These are phyloP conservation scores for Eurystomus glaucurus DNA, from an alignment of 2,797 vertebrate species.

Conservation along the genomic window DNA sequence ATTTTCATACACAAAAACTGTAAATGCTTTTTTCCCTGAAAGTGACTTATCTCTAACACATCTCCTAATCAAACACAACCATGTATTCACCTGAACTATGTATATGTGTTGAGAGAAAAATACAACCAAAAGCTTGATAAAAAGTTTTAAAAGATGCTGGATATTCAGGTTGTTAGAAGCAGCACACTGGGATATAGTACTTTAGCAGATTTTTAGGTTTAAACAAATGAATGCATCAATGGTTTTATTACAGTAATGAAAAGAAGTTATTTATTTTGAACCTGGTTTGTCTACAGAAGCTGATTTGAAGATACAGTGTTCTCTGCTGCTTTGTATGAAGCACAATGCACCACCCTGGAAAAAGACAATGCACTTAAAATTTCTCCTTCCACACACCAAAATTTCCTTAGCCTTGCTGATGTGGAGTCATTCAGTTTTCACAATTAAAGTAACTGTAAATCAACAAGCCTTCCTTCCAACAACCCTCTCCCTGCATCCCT, in stretches of 20 bases:
- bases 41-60: slow-evolving; percentile 9
- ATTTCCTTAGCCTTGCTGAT: not conserved
- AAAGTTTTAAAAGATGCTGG: not conserved
- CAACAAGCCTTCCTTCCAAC: not conserved
- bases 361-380: not conserved
- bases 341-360: not conserved
- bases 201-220: slow-evolving; percentile 32
- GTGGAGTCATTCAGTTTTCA: not conserved
- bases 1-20: slow-evolving; percentile 33
- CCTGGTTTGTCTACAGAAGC: slow-evolving; percentile 15
- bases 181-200: not conserved
- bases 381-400: not conserved
- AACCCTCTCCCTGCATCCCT: not conserved
- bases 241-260: slow-evolving; percentile 14
- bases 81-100: not conserved
- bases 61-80: not conserved
- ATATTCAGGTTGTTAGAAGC: slow-evolving; percentile 11
- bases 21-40: not conserved
- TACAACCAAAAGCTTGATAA: slow-evolving; percentile 21
- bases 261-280: slow-evolving; percentile 46
- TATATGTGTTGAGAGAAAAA: not conserved
- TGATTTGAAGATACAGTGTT: slow-evolving; percentile 36
- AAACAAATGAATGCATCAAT: slow-evolving; percentile 47
- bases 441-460: not conserved
- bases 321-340: not conserved